Evolutionary conservation across 2,797 vertebrate genomes (phyloP).

Genomic region (Chelmon rostratus): DNA sequence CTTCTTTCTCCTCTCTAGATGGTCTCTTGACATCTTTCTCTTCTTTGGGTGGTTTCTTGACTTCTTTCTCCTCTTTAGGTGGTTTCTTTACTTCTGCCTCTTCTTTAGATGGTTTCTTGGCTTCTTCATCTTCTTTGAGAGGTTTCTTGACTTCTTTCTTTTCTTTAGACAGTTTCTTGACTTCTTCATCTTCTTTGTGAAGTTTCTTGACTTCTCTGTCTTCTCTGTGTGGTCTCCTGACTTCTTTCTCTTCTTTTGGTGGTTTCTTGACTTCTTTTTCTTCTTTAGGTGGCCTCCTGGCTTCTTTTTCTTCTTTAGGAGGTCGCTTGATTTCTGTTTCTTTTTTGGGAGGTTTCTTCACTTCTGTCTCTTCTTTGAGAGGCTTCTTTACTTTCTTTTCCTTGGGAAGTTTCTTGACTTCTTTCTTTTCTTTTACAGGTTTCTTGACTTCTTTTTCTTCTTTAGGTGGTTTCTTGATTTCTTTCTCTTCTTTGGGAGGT

Average conservation of each 20-base stretch:
- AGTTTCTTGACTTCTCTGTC: neutral
- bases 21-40: neutral
- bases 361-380: neutral
- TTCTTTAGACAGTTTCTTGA: neutral
- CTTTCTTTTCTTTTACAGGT: neutral
- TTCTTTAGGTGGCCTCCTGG: neutral
- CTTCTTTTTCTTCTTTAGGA: neutral
- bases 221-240: neutral
- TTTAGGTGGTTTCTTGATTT: neutral
- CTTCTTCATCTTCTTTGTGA: neutral
- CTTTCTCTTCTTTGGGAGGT: neutral
- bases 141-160: neutral
- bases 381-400: neutral
- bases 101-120: neutral
- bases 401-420: neutral
- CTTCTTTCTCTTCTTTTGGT: neutral
- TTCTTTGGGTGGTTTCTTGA: neutral
- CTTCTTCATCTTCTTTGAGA: neutral
- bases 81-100: neutral
- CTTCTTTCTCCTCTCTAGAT: neutral
- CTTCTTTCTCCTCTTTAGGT: neutral
- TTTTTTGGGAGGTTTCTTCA: neutral
- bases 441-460: neutral
- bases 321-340: neutral
- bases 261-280: neutral